Evolutionary conservation across 1,140 invertebrate species (phyloP), one percentile per base, ranked within the genome.

Genomic region (Hylaeus anthracinus): DNA sequence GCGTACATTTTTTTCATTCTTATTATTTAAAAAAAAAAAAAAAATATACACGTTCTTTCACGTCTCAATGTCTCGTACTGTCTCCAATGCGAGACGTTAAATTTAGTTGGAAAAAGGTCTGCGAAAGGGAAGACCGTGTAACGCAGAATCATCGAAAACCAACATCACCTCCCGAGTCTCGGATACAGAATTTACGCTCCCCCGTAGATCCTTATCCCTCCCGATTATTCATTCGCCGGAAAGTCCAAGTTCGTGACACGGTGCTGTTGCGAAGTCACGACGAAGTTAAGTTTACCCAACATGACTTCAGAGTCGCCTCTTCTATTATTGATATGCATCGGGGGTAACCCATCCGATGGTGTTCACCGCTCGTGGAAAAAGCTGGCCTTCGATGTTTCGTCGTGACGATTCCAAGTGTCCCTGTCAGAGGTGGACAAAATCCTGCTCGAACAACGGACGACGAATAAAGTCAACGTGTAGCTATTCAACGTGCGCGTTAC

Each of bases 311-410:
- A 15, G 37, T 61, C 39, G 61, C 66, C 70, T 77, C 37, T 60
- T 61, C 56, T 60, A n/a, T 41, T 45, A 77, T 77, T 77, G 55
- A 45, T 77, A 77, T 77, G 69, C 75, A 77, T 9, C 37, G 66
- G 39, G 45, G 65, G 55, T 48, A 43, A 43, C 10, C 26, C 26
- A 51, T 41, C 39, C 63, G n/a, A 8, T 51, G 45, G 6, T 37
- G 65, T 67, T n/a, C 65, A 37, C 12, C 43, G 58, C 15, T 10
- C 55, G n/a, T 43, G 66, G 45, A 48, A 12, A 58, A 61, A 71
- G 12, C 45, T 5, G 75, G 37, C 45, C 43, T 70, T 41, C 56
- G 45, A 51, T 56, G 37, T 41, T 9, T 12, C 37, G 39, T 12
- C n/a, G n/a, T 37, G 39, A 71, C 53, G 39, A 39, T 56, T 10